phyloP scores from a whole-genome alignment of 2,113 vertebrate genomes.

The Catharus minimus region DNA sequence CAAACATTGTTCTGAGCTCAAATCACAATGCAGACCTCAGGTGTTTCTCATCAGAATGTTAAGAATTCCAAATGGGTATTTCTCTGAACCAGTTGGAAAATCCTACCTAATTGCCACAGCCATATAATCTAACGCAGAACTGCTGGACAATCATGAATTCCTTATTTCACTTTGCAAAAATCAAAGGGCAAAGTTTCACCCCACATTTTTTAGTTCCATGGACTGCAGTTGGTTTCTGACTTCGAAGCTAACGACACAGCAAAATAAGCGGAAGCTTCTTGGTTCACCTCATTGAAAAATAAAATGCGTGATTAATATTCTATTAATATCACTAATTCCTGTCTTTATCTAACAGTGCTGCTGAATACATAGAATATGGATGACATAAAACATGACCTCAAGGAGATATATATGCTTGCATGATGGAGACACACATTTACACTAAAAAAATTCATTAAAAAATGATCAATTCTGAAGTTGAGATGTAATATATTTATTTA shows the following conservation, averaged over 20 bases:
- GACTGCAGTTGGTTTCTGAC: background rate
- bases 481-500: background rate
- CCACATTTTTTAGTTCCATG: background rate
- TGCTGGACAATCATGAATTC: background rate
- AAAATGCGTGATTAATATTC: background rate
- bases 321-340: background rate
- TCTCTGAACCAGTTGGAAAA: background rate
- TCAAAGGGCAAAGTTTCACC: background rate
- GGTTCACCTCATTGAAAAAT: background rate
- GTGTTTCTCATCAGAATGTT: background rate
- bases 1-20: background rate
- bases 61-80: background rate
- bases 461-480: background rate
- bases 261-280: background rate
- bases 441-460: background rate
- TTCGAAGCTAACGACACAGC: background rate
- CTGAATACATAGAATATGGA: background rate
- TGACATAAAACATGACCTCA: background rate
- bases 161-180: background rate
- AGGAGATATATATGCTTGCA: background rate
- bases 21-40: background rate
- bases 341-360: background rate
- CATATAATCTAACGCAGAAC: background rate
- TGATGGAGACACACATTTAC: background rate
- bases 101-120: background rate